phyloP scores from a whole-genome alignment of 2,113 vertebrate species.

The Psittacula cyanocephala region DNA sequence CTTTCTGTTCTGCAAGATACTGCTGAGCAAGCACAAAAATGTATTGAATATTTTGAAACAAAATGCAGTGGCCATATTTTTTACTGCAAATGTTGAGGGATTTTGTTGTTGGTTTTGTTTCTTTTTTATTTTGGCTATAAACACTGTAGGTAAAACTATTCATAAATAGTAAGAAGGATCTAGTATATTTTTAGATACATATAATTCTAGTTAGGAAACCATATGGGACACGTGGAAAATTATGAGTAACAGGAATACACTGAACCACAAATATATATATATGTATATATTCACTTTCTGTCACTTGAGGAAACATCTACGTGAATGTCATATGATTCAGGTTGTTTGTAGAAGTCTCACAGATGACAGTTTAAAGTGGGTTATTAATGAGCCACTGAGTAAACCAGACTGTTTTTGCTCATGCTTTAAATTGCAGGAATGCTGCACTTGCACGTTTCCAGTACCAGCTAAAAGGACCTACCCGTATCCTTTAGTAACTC shows the following conservation, averaged over 20 bases:
- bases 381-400: not conserved
- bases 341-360: not conserved
- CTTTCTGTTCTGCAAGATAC: not conserved
- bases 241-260: not conserved
- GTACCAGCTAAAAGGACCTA: not conserved
- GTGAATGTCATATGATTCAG: not conserved
- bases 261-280: not conserved
- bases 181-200: not conserved
- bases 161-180: not conserved
- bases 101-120: not conserved
- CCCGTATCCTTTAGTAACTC: not conserved
- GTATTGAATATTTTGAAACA: not conserved
- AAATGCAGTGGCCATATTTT: not conserved
- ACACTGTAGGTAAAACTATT: not conserved
- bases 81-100: fast-evolving
- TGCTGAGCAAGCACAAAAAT: not conserved
- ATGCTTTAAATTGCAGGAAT: not conserved
- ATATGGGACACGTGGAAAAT: not conserved
- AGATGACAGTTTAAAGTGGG: not conserved
- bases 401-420: not conserved
- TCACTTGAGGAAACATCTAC: not conserved
- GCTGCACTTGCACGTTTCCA: not conserved
- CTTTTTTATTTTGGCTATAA: not conserved
- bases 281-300: not conserved
- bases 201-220: not conserved